Conservation (phyloP, 2,797 vertebrate species). For the Vespertilio murinus region DNA sequence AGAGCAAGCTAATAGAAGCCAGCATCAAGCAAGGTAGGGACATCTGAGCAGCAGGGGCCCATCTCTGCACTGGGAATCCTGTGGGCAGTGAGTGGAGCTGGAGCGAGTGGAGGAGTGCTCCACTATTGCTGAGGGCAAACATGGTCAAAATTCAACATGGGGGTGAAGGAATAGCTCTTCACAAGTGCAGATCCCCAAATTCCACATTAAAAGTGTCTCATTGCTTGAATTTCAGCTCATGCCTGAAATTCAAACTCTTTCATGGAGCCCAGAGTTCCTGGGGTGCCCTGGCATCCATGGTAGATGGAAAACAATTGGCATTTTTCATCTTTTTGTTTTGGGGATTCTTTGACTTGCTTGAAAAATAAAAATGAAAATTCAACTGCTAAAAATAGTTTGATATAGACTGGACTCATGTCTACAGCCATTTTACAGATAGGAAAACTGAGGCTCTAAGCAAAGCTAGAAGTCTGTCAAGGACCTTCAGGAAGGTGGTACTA, state of each 20-base stretch:
- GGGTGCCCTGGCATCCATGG: neutral
- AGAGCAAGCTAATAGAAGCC: neutral
- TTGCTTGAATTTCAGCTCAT: neutral
- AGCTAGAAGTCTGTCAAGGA: neutral
- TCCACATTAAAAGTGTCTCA: neutral
- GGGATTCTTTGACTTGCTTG: neutral
- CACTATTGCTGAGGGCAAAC: neutral
- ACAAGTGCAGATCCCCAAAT: neutral
- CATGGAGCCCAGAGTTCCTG: neutral
- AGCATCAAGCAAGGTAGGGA: neutral
- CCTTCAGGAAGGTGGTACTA: neutral
- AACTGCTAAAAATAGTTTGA: neutral
- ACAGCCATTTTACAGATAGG: neutral
- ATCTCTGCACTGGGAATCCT: neutral
- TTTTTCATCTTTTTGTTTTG: neutral
- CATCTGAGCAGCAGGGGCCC: neutral
- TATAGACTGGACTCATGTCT: neutral
- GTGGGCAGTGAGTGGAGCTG: neutral
- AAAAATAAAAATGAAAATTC: neutral
- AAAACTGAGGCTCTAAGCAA: neutral
- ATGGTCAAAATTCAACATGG: neutral
- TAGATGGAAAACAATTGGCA: neutral
- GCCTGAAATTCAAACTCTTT: neutral
- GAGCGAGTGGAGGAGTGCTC: fast-evolving
- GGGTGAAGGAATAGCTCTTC: neutral